Percentiles rank a stretch among this genome's conserved stretches.
These are phyloP conservation scores for Atopsyche davidsoni DNA, from an alignment of 1,140 invertebrate genomes.

Conservation along the genomic window DNA sequence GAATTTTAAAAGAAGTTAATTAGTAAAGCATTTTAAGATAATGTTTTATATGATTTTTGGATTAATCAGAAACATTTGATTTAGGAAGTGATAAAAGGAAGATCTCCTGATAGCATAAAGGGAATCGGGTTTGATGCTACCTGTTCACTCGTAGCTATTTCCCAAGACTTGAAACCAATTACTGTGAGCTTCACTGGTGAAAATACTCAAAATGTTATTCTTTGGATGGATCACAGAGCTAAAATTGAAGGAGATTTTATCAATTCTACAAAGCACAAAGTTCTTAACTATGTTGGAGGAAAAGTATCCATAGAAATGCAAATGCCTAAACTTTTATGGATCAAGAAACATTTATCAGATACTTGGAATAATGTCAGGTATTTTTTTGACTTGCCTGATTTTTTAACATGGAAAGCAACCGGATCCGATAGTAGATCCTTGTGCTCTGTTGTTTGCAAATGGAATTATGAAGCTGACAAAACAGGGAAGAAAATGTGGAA, in stretches of 20 bases:
- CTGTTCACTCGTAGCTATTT: slow-evolving; percentile 84
- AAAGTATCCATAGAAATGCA: slow-evolving; percentile 93
- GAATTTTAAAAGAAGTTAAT: no score
- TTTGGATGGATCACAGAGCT: slow-evolving; percentile 97
- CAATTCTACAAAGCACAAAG: slow-evolving; percentile 67
- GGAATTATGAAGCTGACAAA: slow-evolving; percentile 73
- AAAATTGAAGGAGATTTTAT: slow-evolving; percentile 74
- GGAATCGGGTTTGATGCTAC: slow-evolving; percentile 95
- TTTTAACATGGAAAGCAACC: slow-evolving; percentile 88
- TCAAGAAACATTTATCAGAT: slow-evolving; percentile 71
- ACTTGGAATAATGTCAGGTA: slow-evolving; percentile 62
- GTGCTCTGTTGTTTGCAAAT: slow-evolving; percentile 91
- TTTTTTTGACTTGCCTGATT: slow-evolving; percentile 93
- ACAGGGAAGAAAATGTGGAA: slow-evolving; percentile 64
- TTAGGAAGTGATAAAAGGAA: slow-evolving; percentile 17
- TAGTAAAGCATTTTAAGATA: no score
- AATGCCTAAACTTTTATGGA: slow-evolving; percentile 91
- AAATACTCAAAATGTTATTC: slow-evolving; percentile 77
- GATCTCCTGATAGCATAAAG: slow-evolving; percentile 49
- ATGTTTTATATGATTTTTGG: no score
- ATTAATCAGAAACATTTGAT: slow-evolving; percentile 48
- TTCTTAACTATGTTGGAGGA: slow-evolving; percentile 84
- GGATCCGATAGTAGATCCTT: slow-evolving; percentile 71
- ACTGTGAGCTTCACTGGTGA: slow-evolving; percentile 68
- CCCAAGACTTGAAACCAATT: slow-evolving; percentile 62